Conservation (phyloP, 2,888 invertebrate species). For the Leptogaster cylindrica region DNA sequence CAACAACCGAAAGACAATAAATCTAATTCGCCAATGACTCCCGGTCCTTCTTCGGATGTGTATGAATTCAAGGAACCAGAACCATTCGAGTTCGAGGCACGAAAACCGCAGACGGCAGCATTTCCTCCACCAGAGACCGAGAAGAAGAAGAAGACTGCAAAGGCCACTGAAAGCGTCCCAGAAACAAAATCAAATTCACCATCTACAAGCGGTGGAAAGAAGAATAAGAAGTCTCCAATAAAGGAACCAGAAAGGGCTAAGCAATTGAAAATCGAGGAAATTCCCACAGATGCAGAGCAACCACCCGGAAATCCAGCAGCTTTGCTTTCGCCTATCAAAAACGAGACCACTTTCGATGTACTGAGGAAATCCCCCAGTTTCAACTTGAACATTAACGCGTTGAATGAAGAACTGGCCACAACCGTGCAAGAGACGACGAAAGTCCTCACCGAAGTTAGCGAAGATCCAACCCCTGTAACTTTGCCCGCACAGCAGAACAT, state of each 20-base stretch:
- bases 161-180: conserved; percentile 16
- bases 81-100: conserved; percentile 82
- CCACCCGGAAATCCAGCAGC: conserved; percentile 21
- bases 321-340: conserved; percentile 52
- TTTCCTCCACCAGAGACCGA: conserved; percentile 44
- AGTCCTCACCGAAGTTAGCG: conserved; percentile 54
- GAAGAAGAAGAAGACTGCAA: conserved; percentile 45
- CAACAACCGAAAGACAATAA: too few relatives aligned
- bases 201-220: conserved; percentile 16
- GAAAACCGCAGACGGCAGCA: conserved; percentile 55
- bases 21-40: not conserved
- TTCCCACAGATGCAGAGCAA: conserved; percentile 13
- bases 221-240: conserved; percentile 43
- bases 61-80: conserved; percentile 91
- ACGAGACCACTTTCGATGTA: conserved; percentile 63
- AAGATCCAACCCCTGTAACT: conserved; percentile 1
- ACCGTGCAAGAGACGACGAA: conserved; percentile 59
- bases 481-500: conserved; percentile 19
- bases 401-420: conserved; percentile 59
- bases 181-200: conserved; percentile 16
- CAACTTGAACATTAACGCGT: conserved; percentile 58
- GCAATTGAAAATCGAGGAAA: conserved; percentile 48
- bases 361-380: conserved; percentile 60
- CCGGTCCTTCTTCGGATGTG: conserved; percentile 65
- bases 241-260: conserved; percentile 43